A percentile compares a stretch with the other conserved stretches of the same genome.
phyloP scores from a whole-genome alignment of 1,140 invertebrate species.

The Diabrotica undecimpunctata region DNA sequence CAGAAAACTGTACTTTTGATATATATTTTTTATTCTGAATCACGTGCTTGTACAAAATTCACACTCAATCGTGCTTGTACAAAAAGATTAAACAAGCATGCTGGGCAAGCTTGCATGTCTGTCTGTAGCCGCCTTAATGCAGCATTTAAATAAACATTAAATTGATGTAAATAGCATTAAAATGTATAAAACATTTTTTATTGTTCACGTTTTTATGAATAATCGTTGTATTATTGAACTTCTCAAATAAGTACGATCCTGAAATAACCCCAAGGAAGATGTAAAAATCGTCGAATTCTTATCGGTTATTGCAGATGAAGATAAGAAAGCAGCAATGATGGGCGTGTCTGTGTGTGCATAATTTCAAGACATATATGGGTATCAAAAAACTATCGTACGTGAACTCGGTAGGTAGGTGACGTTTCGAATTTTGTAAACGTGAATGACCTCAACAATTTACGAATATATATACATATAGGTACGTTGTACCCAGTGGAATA shows the following conservation, averaged over 20 bases:
- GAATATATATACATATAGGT: not conserved
- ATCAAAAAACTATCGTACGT: constrained; percentile 7
- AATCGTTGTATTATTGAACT: too few species aligned
- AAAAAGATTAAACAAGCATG: too few species aligned
- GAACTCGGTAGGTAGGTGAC: constrained; percentile 3
- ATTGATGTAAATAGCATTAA: too few species aligned
- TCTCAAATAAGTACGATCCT: not conserved
- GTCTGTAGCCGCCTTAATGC: too few species aligned
- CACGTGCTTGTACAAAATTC: too few species aligned
- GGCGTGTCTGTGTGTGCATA: constrained; percentile 10
- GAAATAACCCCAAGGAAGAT: not conserved
- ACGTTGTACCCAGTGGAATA: not conserved
- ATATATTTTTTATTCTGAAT: too few species aligned
- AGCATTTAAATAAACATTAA: too few species aligned
- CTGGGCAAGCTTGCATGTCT: too few species aligned
- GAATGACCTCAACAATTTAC: constrained; percentile 3
- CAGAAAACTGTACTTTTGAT: too few species aligned
- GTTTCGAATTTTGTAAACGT: constrained; percentile 7
- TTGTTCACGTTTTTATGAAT: too few species aligned
- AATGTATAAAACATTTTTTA: too few species aligned
- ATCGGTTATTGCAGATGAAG: constrained; percentile 2
- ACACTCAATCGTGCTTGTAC: too few species aligned
- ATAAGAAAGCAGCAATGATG: constrained; percentile 2
- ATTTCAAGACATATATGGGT: constrained; percentile 7
- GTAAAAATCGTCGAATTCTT: not conserved